Conservation (phyloP, 2,113 vertebrate species). For the Alces alces region DNA sequence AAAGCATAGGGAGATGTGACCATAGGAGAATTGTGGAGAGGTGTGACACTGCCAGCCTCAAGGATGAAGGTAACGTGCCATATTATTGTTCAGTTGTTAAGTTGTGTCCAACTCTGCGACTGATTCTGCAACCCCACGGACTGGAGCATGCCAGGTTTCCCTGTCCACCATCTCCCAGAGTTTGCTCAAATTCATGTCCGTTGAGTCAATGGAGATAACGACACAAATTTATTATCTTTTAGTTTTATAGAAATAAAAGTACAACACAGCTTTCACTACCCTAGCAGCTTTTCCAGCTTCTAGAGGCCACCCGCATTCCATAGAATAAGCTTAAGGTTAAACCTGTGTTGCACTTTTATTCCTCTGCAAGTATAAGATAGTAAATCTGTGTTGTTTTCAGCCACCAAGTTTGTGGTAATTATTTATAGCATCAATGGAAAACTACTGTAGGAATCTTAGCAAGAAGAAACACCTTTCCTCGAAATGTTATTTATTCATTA, state of each 20-base stretch:
- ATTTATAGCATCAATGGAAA: neutral
- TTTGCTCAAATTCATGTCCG: neutral
- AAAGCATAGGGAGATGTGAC: neutral
- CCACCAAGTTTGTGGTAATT: neutral
- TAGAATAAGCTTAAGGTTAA: neutral
- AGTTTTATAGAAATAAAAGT: neutral
- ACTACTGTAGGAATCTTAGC: neutral
- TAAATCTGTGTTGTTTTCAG: neutral
- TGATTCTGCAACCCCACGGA: rapidly evolving
- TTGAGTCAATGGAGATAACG: neutral
- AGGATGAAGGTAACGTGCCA: neutral
- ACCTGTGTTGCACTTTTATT: neutral
- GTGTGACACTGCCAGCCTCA: rapidly evolving
- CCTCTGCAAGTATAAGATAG: no score
- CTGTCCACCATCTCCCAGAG: neutral
- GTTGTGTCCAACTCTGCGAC: rapidly evolving
- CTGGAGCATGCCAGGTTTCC: neutral
- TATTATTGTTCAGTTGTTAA: neutral
- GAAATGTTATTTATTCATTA: neutral
- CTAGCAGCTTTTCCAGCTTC: neutral
- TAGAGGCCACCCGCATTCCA: neutral
- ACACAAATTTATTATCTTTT: neutral
- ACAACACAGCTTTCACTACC: neutral
- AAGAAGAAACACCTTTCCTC: neutral
- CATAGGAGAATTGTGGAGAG: neutral